A percentile compares a stretch with the other conserved stretches of the same genome.
Evolutionary conservation across 2,888 invertebrate genomes (phyloP).

Genomic region (Ophioninae sp.): DNA sequence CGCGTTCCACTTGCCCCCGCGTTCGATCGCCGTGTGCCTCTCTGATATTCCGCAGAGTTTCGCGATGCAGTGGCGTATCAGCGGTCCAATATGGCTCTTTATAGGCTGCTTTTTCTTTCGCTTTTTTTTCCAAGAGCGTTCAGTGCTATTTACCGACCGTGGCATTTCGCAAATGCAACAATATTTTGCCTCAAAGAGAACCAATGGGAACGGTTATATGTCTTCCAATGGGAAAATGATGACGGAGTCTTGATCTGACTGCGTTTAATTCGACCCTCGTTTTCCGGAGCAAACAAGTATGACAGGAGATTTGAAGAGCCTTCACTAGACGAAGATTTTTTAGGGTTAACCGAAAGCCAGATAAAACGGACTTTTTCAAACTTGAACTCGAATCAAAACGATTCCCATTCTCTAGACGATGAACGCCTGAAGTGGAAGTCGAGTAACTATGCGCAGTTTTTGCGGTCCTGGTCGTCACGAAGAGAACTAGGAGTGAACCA

Average conservation of each 20-base stretch:
- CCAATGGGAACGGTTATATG: constrained; percentile 17
- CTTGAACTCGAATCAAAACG: too few relatives aligned
- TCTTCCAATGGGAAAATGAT: constrained; percentile 24
- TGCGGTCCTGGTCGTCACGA: neutral
- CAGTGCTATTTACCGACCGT: constrained; percentile 35
- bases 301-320: too few relatives aligned
- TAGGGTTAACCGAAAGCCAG: too few relatives aligned
- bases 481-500: neutral
- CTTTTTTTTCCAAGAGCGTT: constrained; percentile 5
- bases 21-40: neutral
- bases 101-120: constrained; percentile 19
- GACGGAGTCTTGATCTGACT: constrained; percentile 37
- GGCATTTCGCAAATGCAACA: constrained; percentile 1
- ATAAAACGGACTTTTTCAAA: too few relatives aligned
- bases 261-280: constrained; percentile 54
- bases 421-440: neutral
- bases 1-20: constrained; percentile 9
- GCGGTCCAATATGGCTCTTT: constrained; percentile 28
- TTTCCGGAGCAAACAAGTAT: constrained; percentile 30
- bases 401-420: neutral
- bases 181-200: constrained; percentile 25
- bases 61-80: constrained; percentile 8
- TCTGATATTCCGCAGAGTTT: constrained; percentile 18
- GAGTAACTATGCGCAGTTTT: neutral
- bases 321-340: too few relatives aligned